A percentile compares a stretch with the other conserved stretches of the same genome.
Evolutionary conservation across 2,888 invertebrate genomes (phyloP).

Genomic region (Norana najaformis): DNA sequence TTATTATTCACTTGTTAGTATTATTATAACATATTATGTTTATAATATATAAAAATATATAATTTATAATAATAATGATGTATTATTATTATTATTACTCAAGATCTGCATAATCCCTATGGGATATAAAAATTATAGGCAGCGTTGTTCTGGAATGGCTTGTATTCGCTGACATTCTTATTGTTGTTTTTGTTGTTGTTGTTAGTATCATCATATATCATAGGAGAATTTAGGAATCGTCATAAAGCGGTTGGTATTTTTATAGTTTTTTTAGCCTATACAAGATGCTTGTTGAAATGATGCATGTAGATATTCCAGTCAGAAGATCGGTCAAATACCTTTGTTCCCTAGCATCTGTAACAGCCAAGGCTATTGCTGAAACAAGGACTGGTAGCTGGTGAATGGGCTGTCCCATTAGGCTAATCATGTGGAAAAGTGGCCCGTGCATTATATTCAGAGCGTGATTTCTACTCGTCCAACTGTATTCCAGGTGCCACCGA

Average conservation of each 20-base stretch:
- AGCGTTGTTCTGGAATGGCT: background rate
- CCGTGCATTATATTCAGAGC: background rate
- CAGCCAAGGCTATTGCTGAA: background rate
- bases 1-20: background rate
- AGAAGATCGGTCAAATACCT: too few species aligned
- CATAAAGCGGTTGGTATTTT: background rate
- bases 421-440: background rate
- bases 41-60: too few species aligned
- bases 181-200: background rate
- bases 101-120: background rate
- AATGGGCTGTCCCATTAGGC: background rate
- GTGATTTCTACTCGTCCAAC: slow-evolving; percentile 1
- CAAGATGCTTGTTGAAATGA: background rate
- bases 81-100: background rate
- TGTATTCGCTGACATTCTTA: background rate
- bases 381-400: background rate
- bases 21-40: too few species aligned
- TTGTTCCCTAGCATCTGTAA: background rate
- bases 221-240: too few species aligned
- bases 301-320: background rate
- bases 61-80: too few species aligned
- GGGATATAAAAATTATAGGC: background rate
- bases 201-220: background rate
- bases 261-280: background rate
- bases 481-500: background rate